Conservation (phyloP, 2,113 vertebrate species). For the Helogale parvula region DNA sequence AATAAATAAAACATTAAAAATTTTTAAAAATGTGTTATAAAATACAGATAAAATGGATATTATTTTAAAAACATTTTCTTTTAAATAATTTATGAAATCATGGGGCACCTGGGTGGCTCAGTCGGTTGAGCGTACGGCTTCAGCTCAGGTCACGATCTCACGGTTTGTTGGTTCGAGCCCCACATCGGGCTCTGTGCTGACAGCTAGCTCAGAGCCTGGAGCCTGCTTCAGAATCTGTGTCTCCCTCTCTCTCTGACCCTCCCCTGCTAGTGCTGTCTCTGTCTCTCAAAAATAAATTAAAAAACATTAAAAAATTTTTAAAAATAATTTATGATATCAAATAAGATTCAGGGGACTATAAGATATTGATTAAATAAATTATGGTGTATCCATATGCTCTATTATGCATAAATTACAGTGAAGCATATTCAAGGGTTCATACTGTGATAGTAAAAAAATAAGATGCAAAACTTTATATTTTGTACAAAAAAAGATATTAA, state of each 20-base stretch:
- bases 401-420: not conserved
- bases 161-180: too few species aligned
- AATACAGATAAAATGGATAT: not conserved
- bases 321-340: not conserved
- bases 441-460: not conserved
- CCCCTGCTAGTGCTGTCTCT: too few species aligned
- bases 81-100: not conserved
- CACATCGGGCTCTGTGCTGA: too few species aligned
- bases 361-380: not conserved
- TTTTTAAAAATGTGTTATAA: not conserved
- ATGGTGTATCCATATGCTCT: accelerated
- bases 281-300: too few species aligned
- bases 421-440: not conserved
- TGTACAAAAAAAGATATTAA: not conserved
- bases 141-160: too few species aligned
- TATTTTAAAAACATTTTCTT: not conserved
- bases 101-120: too few species aligned
- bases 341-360: not conserved
- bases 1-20: too few species aligned
- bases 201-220: too few species aligned
- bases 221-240: too few species aligned
- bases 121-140: too few species aligned
- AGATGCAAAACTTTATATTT: not conserved
- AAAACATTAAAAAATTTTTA: too few species aligned
- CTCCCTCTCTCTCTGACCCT: too few species aligned